A percentile compares a stretch with the other conserved stretches of the same genome.
Evolutionary conservation across 2,888 invertebrate species (phyloP).

Genomic region (Plebejus argus): DNA sequence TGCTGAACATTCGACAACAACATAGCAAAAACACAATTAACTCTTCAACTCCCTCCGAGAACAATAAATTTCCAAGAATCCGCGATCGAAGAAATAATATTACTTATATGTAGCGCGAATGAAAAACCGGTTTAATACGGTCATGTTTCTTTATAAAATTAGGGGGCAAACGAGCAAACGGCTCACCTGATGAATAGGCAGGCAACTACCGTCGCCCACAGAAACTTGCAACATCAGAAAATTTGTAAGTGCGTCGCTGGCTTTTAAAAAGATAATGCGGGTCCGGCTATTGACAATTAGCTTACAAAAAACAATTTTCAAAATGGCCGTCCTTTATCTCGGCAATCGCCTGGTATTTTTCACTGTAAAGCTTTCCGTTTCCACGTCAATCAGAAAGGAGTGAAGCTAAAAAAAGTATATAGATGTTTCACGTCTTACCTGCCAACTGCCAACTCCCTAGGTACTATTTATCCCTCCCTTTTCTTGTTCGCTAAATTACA

Average conservation of each 20-base stretch:
- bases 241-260: too few relatives aligned
- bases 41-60: too few relatives aligned
- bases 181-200: too few relatives aligned
- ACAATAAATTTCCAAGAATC: too few relatives aligned
- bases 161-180: too few relatives aligned
- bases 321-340: not conserved
- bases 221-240: too few relatives aligned
- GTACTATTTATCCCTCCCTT: slow-evolving; percentile 52
- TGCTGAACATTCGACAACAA: too few relatives aligned
- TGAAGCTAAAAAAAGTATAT: not conserved
- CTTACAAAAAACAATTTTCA: slow-evolving; percentile 1
- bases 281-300: not conserved
- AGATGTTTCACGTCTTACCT: slow-evolving; percentile 34
- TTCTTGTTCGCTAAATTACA: slow-evolving; percentile 66
- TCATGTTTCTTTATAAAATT: too few relatives aligned
- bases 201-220: too few relatives aligned
- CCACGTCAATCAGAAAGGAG: not conserved
- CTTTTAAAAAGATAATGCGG: too few relatives aligned
- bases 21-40: too few relatives aligned
- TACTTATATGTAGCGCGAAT: not conserved
- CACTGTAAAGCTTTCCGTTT: not conserved
- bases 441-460: slow-evolving; percentile 34
- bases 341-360: not conserved
- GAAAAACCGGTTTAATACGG: not conserved
- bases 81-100: too few relatives aligned